Evolutionary conservation across 2,797 vertebrate species (phyloP), one percentile per base, ranked within the genome.

Genomic region (Pangasius macronema): DNA sequence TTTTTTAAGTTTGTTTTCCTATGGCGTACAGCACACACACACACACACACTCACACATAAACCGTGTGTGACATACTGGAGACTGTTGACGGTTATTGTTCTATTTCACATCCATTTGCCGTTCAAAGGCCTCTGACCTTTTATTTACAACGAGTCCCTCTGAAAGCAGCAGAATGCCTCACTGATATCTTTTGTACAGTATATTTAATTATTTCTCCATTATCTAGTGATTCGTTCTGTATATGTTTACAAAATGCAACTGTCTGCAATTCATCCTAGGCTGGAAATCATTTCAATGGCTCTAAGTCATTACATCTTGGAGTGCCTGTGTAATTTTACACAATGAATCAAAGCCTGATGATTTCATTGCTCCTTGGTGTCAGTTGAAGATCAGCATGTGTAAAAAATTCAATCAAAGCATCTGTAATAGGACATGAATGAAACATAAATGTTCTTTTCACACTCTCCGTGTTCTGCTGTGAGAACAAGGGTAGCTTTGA

Each of bases 401-500:
- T 89, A 90, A 88, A 85, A 85, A 90, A 87, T 90, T 90, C 88
- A 87, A 91, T 92, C 89, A 92, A 88, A 91, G 91, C 79, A 76
- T 80, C 77, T 83, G 85, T 91, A 91, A 90, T 89, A 88, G 88
- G 83, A 72, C 88, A 86, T 90, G 91, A 92, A 91, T 90, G 90
- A 91, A 86, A 88, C 83, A 75, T 90, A 90, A 88, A 89, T 46
- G 79, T 83, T 89, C 87, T 89, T 89, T 91, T 89, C 84, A 87
- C 72, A 77, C 79, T 67, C 72, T 83, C 67, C 85, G 57, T 91
- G 65, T 88, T 88, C 88, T 88, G 76, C 83, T 84, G 86, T 79
- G 83, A 90, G 91, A 90, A 92, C 90, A 91, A 91, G 87, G 80
- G 22, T 88, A 84, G 83, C 91, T 90, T 91, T 90, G 95, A 96